Conservation (phyloP, 1,140 invertebrate species). For the Drosophila seguyi region DNA sequence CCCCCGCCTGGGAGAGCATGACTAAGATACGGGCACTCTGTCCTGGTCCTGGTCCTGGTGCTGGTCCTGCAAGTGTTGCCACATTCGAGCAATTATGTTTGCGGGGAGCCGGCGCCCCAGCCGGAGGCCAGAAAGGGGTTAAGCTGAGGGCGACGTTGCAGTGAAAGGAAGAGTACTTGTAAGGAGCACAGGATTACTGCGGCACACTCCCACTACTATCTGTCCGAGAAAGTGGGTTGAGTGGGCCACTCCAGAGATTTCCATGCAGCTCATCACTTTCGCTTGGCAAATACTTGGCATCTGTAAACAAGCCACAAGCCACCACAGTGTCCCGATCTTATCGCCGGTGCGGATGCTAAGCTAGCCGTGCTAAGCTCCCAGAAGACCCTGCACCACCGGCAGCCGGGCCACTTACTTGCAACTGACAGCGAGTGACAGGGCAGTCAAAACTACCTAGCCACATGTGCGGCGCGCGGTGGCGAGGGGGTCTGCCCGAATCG, state of each 20-base stretch:
- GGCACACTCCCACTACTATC: not conserved
- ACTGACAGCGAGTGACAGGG: conserved; percentile 71
- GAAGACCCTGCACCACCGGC: conserved; percentile 13
- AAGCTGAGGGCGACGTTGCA: conserved; percentile 6
- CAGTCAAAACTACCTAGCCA: conserved; percentile 73
- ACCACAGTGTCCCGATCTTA: conserved; percentile 39
- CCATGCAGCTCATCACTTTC: conserved; percentile 41
- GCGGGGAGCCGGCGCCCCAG: conserved; percentile 22
- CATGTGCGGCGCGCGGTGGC: conserved; percentile 6
- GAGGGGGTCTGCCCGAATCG: conserved; percentile 33
- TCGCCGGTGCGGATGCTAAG: conserved; percentile 17
- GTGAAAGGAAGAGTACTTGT: not conserved
- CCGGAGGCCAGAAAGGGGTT: conserved; percentile 15
- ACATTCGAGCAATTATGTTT: conserved; percentile 74
- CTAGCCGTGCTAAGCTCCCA: conserved; percentile 18
- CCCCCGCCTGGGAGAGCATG: conserved; percentile 42
- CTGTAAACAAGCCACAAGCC: conserved; percentile 22
- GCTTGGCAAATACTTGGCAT: conserved; percentile 28
- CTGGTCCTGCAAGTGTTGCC: conserved; percentile 51
- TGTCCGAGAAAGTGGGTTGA: conserved; percentile 18
- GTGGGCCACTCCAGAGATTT: conserved; percentile 13
- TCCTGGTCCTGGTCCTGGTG: conserved; percentile 9
- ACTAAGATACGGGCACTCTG: conserved; percentile 29
- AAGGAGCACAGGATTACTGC: conserved; percentile 9
- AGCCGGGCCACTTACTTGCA: conserved; percentile 64